These are phyloP conservation scores for Drosophila demipolita DNA, from an alignment of 2,888 invertebrate genomes.

Conservation along the genomic window DNA sequence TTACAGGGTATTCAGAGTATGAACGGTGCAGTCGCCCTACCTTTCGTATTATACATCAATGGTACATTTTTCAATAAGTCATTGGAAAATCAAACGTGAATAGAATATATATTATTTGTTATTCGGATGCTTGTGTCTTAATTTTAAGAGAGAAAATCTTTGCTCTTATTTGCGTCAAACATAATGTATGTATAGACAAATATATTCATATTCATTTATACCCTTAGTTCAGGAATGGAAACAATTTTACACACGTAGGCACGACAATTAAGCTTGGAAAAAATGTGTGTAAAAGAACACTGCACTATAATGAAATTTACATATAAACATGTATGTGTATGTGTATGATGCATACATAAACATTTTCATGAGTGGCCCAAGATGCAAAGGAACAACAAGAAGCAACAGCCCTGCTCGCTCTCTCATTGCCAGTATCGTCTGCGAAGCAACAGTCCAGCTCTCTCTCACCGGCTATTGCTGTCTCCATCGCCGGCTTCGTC, in stretches of 20 bases:
- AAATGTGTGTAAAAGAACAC: constrained; percentile 32
- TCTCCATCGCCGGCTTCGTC: constrained; percentile 34
- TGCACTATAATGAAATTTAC: constrained; percentile 31
- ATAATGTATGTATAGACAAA: neutral
- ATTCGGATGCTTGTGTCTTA: neutral
- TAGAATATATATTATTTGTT: neutral
- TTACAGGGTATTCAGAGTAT: neutral
- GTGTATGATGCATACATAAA: neutral
- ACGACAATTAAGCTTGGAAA: constrained; percentile 8
- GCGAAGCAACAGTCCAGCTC: constrained; percentile 58
- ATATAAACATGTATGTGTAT: constrained; percentile 1
- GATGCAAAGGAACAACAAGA: constrained; percentile 54
- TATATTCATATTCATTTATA: neutral
- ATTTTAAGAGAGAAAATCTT: constrained; percentile 4
- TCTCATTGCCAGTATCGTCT: constrained; percentile 43
- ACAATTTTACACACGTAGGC: constrained; percentile 17
- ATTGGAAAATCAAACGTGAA: neutral
- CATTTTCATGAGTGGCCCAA: constrained; percentile 9
- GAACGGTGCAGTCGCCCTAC: neutral
- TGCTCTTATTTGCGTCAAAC: neutral
- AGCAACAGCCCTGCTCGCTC: constrained; percentile 71
- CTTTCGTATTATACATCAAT: neutral
- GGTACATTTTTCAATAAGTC: neutral
- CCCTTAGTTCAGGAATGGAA: constrained; percentile 3
- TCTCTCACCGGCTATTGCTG: constrained; percentile 45